Evolutionary conservation across 2,113 vertebrate genomes (phyloP).

Genomic region (Mugil cephalus): DNA sequence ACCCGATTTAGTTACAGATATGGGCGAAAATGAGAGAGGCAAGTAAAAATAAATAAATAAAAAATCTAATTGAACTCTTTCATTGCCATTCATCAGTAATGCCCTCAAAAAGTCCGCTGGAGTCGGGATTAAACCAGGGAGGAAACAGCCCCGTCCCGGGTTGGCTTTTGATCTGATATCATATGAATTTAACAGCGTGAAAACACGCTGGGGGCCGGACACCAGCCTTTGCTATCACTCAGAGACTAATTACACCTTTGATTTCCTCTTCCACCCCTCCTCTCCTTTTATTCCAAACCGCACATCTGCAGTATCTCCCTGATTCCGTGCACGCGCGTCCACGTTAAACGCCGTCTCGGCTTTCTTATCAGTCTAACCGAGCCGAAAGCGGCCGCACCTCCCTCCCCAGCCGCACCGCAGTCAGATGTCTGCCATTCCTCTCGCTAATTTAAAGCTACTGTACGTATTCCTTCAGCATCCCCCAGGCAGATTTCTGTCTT

Average conservation of each 20-base stretch:
- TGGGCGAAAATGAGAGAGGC: constrained; percentile 7
- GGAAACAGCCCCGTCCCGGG: background rate
- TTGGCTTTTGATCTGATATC: constrained; percentile 41
- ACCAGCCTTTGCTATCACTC: constrained; percentile 46
- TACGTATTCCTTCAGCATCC: constrained; percentile 69
- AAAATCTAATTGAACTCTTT: background rate
- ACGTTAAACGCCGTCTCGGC: constrained; percentile 25
- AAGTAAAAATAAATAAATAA: constrained; percentile 17
- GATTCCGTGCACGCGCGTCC: constrained; percentile 12
- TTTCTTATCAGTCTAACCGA: constrained; percentile 51
- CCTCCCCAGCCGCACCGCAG: constrained; percentile 33
- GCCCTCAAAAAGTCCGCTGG: constrained; percentile 27
- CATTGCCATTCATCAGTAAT: constrained; percentile 18
- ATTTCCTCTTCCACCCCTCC: constrained; percentile 11
- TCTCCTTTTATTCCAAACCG: constrained; percentile 32
- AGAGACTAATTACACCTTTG: constrained; percentile 65
- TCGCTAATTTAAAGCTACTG: constrained; percentile 76
- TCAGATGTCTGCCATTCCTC: constrained; percentile 57
- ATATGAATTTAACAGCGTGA: constrained; percentile 24
- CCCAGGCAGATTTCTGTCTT: constrained; percentile 56
- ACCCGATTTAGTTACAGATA: constrained; percentile 20
- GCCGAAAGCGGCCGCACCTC: constrained; percentile 28
- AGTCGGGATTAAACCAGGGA: too few relatives aligned
- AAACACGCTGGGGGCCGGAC: constrained; percentile 22
- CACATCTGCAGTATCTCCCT: constrained; percentile 35